Base-by-base conservation (phyloP, 2,113 vertebrate genomes). In the Heptranchias perlo region DNA sequence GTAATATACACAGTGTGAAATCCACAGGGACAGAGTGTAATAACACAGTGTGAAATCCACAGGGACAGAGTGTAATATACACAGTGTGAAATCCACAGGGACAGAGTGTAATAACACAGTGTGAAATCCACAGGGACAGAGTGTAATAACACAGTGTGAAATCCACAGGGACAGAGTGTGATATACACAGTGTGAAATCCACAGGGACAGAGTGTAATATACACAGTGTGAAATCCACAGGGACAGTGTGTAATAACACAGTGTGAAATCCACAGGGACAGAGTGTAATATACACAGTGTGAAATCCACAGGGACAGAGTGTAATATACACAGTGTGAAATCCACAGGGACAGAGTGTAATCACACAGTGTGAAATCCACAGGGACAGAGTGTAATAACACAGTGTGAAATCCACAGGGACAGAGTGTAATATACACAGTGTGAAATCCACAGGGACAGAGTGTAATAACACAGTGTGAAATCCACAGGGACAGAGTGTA, bases 151-250 rank as follows among this genome's bases (percentile, higher is more conserved):
- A n/a, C n/a, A n/a, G n/a, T n/a, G n/a, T n/a, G n/a, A n/a, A n/a
- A n/a, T n/a, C n/a, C n/a, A n/a, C n/a, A n/a, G 31, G 1, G 67
- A 6, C 67, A 31, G 4, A 8, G 6, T 54, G 65, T 67, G 28
- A 67, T 67, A 25, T 4, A 93, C 0, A 98, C 98, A 98, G 99
- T 99, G n/a, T n/a, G n/a, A n/a, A n/a, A n/a, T n/a, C n/a, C n/a
- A n/a, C 97, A 93, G n/a, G 61, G 65, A 35, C 6, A 8, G 69
- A 35, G 25, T 76, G 35, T 76, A 25, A 25, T 35, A 35, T 8
- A 76, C 3, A 39, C 8, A n/a, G n/a, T 35, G 69, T 73, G 25
- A 78, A 31, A 73, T n/a, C 0, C 11, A 10, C 73, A 7, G 28
- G 28, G 23, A 2, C 35, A 35, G 35, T 31, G 31, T 25, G 69